Base-by-base conservation (phyloP, 30 jellyfish, hydroid and myxozoan species). In the Chrysaora quinquecirrha region DNA sequence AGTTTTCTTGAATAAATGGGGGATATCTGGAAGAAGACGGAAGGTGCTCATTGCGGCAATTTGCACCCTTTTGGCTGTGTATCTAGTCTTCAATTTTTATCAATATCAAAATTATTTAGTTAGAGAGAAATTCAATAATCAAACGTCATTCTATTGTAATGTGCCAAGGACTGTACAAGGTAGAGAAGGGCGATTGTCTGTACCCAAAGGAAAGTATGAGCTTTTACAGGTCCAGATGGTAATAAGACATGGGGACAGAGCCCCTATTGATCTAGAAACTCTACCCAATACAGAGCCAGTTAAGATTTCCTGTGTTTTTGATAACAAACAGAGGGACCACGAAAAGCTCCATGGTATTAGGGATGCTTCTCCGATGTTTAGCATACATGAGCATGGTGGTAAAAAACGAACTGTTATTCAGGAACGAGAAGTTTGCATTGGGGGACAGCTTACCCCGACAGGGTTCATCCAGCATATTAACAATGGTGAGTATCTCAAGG, bases 211-310 rank as follows among this genome's bases (percentile, higher is more conserved):
- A n/a, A 75, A 56, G 32, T 85, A 74, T 56, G 48, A 67, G 69
- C 86, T 95, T 9, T 56, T 33, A 30, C 99, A 95, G 80, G 80
- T 95, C 14, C 96, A 77, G 46, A 30, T 89, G 30, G 88, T 95
- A n/a, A 79, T 88, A 4, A 46, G 99, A 27, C 99, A 95, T 47
- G 99, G 99, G 10, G 99, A 95, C 80, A 87, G 99, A 33, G 93
- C 97, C 3, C 99, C 99, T 25, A 87, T 89, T 47, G 85, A 64
- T 21, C 77, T 74, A 25, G 83, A 85, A 22, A 89, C 99, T 6
- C 30, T 95, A 1, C 97, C 97, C 1, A 75, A 88, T 48, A 83
- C 90, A 25, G 73, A 83, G n/a, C 97, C 97, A 31, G 99, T 85
- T 4, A 81, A 80, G 29, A 82, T 95, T 1, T 54, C 95, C 1